Base-by-base conservation (phyloP, 2,888 invertebrate genomes). In the Merodon equestris region DNA sequence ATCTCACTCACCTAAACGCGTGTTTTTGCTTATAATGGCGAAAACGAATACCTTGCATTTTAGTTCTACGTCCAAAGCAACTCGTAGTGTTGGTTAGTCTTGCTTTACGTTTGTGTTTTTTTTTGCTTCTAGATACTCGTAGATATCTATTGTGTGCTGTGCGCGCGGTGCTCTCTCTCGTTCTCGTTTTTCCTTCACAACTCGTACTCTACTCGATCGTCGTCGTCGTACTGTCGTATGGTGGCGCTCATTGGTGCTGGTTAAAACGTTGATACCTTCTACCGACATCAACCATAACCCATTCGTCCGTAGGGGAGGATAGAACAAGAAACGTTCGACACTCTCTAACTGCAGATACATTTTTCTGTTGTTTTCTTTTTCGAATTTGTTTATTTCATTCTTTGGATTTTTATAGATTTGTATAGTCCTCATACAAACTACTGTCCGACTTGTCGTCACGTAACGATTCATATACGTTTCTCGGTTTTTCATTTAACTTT, bases 261-360 rank as follows among this genome's bases (percentile, higher is more conserved):
- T 70, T 71, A 71, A 76, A 76, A 76, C 54, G 48, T 63, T 60
- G 48, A 42, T 64, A 54, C 75, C 64, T 64, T 53, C 17, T 36
- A 36, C n/a, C 44, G 48, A 54, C 38, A 44, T 71, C 45, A 64
- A 60, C 38, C 75, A 76, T 76, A 76, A 71, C 71, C 58, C 71
- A 71, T 64, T 54, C 63, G 75, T 54, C 64, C 64, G 75, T 64
- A 76, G 58, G 71, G 70, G 71, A 76, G 71, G 64, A 64, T 71
- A 76, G 75, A 76, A 76, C 75, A 64, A 42, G 42, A 53, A 50
- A 53, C 57, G 64, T 47, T 75, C 53, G 57, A 51, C 27, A 61
- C 60, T 72, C 36, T 15, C 48, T 38, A 15, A 45, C 44, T 67
- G 48, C 53, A 66, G 58, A 70, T 58, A 66, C 63, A 70, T 63